These are phyloP conservation scores for Drosophila demipolita DNA, from an alignment of 2,888 invertebrate species.

Conservation along the genomic window DNA sequence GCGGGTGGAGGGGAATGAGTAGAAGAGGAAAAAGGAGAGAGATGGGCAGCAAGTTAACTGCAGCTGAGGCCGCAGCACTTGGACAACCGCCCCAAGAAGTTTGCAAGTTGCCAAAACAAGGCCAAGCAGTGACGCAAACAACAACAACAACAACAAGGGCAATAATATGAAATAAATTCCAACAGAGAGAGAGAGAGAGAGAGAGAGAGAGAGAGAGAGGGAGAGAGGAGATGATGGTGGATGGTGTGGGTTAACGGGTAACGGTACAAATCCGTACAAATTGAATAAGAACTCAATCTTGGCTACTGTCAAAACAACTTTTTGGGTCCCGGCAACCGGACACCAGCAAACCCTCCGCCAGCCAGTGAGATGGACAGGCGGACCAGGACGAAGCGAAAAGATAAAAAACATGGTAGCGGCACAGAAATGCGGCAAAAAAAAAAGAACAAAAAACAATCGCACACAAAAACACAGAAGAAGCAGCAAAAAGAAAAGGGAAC, in stretches of 20 bases:
- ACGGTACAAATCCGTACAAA: conserved; percentile 72
- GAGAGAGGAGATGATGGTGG: neutral
- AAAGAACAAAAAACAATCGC: conserved; percentile 1
- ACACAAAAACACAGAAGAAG: neutral
- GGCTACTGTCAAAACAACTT: conserved; percentile 77
- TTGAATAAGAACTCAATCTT: conserved; percentile 79
- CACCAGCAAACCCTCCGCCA: conserved; percentile 25
- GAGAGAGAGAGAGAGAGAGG: conserved; percentile 1
- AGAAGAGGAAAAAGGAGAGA: neutral
- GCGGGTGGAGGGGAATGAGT: neutral
- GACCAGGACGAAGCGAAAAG: conserved; percentile 38
- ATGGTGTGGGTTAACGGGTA: conserved; percentile 18
- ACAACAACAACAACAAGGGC: conserved; percentile 26
- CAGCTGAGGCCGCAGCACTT: conserved; percentile 66
- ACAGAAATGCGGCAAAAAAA: conserved; percentile 24
- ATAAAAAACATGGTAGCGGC: conserved; percentile 40
- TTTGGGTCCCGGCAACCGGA: conserved; percentile 48
- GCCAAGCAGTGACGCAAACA: conserved; percentile 60
- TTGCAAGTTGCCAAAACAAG: conserved; percentile 69
- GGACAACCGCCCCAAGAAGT: conserved; percentile 46
- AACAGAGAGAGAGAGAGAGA: conserved; percentile 30
- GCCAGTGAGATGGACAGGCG: conserved; percentile 9
- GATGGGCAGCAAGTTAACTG: conserved; percentile 67
- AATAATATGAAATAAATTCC: conserved; percentile 77
- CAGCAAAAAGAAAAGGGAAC: neutral